Base-by-base conservation (phyloP, 2,888 invertebrate genomes). In the Atethmia centrago region DNA sequence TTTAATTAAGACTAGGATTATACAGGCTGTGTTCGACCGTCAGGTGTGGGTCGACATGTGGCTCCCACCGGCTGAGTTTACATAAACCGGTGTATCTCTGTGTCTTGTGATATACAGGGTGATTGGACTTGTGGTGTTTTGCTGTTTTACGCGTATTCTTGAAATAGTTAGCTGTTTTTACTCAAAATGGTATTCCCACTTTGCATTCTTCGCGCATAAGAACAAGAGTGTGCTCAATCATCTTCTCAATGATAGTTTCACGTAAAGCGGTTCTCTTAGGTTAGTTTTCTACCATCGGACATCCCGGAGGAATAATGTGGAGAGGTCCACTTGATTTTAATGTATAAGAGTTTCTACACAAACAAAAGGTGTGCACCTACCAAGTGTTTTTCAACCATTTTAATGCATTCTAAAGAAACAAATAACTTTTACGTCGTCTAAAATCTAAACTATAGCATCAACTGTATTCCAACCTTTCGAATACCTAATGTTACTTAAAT, bases 21-120 rank as follows among this genome's bases (percentile, higher is more conserved):
- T 87, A 87, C 85, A 86, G 90, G 85, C 64, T 86, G 88, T 80
- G 86, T 73, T 82, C 83, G 83, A 82, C 87, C 90, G 92, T 88
- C 92, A 92, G 92, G 92, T 92, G 92, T 86, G 86, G 67, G 70
- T 56, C 86, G 89, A 92, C 92, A 92, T 92, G 92, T 91, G 91
- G 92, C 89, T 92, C 92, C 92, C 92, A 92, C 91, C 91, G 91
- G 88, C 91, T 89, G 84, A 88, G 90, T 90, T 90, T 91, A 88
- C 91, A 91, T 91, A 90, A 91, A 84, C 91, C 85, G 75, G 42
- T 85, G 88, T 88, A 88, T 85, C 77, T 71, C 73, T 71, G 69
- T 75, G 82, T 87, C 87, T 89, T 90, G 80, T 36, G 71, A 31
- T 79, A 72, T 87, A 92, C 84, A 89, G 90, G 81, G 0, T 89